These are phyloP conservation scores for Dinomys branickii DNA, from an alignment of 2,113 vertebrate genomes.

Conservation along the genomic window DNA sequence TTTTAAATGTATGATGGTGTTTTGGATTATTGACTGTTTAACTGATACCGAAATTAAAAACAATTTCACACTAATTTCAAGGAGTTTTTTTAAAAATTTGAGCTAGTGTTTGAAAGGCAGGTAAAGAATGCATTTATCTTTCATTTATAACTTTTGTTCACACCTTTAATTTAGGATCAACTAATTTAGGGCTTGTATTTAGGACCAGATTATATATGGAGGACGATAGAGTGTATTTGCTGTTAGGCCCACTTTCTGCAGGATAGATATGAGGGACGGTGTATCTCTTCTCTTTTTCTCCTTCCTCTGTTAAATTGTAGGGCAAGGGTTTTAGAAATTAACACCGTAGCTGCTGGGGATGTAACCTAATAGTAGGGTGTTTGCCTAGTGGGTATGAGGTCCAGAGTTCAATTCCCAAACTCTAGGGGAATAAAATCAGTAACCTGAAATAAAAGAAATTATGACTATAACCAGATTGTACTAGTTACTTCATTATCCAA, in stretches of 20 bases:
- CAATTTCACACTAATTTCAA: neutral
- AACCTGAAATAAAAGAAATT: neutral
- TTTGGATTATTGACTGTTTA: neutral
- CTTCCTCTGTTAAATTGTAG: neutral
- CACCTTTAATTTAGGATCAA: neutral
- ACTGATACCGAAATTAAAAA: neutral
- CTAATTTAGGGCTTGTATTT: neutral
- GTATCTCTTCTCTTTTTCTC: neutral
- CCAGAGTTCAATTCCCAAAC: neutral
- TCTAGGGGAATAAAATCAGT: neutral
- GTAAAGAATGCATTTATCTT: neutral
- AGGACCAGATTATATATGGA: neutral
- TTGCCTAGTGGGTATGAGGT: neutral
- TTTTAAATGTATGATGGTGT: neutral
- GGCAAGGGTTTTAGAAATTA: neutral
- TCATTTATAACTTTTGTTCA: neutral
- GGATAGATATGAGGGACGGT: neutral
- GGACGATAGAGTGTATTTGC: neutral
- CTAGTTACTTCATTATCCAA: neutral
- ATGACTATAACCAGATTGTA: neutral
- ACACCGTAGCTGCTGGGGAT: neutral
- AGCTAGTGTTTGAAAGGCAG: neutral
- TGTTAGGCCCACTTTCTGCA: neutral
- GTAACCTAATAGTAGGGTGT: neutral
- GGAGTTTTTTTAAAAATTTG: neutral